These are phyloP conservation scores for Cyanoramphus novaezelandiae DNA, from an alignment of 2,113 vertebrate species.

Conservation along the genomic window DNA sequence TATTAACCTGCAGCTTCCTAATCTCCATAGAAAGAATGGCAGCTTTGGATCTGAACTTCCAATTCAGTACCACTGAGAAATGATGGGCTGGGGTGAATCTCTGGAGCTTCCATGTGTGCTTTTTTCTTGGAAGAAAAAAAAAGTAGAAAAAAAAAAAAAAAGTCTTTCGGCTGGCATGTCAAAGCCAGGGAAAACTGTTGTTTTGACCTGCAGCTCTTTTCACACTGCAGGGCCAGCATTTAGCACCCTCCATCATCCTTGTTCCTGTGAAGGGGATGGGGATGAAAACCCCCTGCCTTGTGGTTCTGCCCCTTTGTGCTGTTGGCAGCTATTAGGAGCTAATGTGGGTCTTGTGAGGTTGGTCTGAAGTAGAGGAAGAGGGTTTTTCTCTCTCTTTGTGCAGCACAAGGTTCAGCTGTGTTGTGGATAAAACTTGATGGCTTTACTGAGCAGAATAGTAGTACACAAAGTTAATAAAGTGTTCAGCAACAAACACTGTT, in stretches of 20 bases:
- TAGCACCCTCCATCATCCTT: accelerated
- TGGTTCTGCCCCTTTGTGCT: not conserved
- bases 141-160: not conserved
- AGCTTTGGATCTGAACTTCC: not conserved
- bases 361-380: accelerated
- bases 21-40: not conserved
- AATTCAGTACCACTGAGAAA: not conserved
- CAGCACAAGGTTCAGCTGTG: not conserved
- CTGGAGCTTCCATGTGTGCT: not conserved
- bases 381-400: not conserved
- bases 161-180: not conserved
- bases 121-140: not conserved
- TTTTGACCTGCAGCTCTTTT: not conserved
- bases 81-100: not conserved
- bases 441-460: not conserved
- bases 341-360: not conserved
- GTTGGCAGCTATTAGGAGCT: not conserved
- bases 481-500: not conserved
- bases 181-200: not conserved
- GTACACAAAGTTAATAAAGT: not conserved
- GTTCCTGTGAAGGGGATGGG: accelerated
- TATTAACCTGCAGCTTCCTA: not conserved
- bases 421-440: not conserved
- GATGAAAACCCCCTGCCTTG: not conserved
- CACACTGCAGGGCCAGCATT: not conserved